A percentile compares a stretch with the other conserved stretches of the same genome.
Conservation (phyloP, 2,797 vertebrate genomes). For the Chanos chanos region DNA sequence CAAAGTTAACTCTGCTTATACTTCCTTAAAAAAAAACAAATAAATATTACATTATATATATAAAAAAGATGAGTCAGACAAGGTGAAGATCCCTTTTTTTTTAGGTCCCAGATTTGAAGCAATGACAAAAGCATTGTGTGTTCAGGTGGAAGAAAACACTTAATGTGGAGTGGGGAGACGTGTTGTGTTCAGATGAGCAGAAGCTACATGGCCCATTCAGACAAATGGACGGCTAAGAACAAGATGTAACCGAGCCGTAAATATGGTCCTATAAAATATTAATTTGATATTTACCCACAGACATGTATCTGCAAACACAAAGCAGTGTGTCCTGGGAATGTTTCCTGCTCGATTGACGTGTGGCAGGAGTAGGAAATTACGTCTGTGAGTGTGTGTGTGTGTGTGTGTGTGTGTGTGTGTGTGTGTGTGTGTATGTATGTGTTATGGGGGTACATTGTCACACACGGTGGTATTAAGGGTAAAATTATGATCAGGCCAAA, state of each 20-base stretch:
- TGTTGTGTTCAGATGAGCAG: constrained; percentile 70
- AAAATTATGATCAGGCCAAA: constrained; percentile 1
- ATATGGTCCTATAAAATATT: constrained; percentile 73
- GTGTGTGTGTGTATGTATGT: neutral
- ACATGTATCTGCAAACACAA: constrained; percentile 38
- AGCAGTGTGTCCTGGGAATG: constrained; percentile 36
- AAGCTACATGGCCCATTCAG: constrained; percentile 67
- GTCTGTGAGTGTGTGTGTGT: neutral
- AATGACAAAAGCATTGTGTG: constrained; percentile 68
- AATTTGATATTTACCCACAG: constrained; percentile 70
- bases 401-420: neutral
- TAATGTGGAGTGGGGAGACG: constrained; percentile 53
- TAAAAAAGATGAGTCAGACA: neutral
- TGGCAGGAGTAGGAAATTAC: neutral
- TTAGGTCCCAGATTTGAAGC: constrained; percentile 29
- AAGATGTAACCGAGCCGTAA: constrained; percentile 58
- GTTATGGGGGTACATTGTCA: neutral
- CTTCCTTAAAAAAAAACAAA: too few species aligned
- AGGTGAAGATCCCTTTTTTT: constrained; percentile 45
- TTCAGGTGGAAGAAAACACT: constrained; percentile 72
- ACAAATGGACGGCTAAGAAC: constrained; percentile 61
- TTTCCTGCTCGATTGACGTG: constrained; percentile 56
- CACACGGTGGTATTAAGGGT: neutral
- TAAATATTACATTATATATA: neutral
- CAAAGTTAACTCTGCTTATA: too few species aligned